A percentile compares a stretch with the other conserved stretches of the same genome.
Evolutionary conservation across 2,797 vertebrate species (phyloP).

Genomic region (Poecilia gillii): DNA sequence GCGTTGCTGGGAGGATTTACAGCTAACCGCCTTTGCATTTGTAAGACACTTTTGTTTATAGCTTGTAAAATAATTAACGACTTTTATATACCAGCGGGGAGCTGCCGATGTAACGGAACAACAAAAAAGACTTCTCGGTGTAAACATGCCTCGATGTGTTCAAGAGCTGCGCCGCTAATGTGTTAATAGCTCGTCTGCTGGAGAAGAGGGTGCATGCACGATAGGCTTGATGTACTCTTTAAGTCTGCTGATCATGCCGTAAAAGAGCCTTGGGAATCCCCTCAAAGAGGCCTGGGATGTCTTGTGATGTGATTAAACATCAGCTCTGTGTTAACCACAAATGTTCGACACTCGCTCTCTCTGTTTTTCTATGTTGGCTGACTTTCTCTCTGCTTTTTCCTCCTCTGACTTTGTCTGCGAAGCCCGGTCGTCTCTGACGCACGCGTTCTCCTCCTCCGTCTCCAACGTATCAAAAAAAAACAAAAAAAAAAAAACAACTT

Average conservation of each 20-base stretch:
- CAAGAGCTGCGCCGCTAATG: conserved; percentile 40
- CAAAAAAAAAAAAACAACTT: conserved; percentile 24
- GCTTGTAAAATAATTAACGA: conserved; percentile 24
- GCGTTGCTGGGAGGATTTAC: not conserved
- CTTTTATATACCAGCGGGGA: conserved; percentile 20
- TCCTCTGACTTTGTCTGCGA: conserved; percentile 26
- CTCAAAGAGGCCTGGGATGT: conserved; percentile 66
- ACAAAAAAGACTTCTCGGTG: conserved; percentile 19
- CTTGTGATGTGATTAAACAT: conserved; percentile 74
- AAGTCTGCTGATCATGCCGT: conserved; percentile 68
- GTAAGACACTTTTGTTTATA: conserved; percentile 21
- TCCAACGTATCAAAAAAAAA: conserved; percentile 22
- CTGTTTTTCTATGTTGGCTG: conserved; percentile 10
- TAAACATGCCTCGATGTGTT: conserved; percentile 36
- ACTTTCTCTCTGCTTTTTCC: conserved; percentile 17
- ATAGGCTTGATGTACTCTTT: conserved; percentile 57
- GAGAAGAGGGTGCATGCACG: conserved; percentile 29
- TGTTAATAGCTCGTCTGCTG: conserved; percentile 44
- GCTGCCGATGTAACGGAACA: conserved; percentile 16
- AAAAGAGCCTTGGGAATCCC: conserved; percentile 71
- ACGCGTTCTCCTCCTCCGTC: conserved; percentile 41
- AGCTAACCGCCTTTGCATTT: conserved; percentile 20
- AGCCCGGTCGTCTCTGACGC: conserved; percentile 25
- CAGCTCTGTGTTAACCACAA: conserved; percentile 67
- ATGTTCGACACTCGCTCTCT: conserved; percentile 37